A percentile compares a stretch with the other conserved stretches of the same genome.
These are phyloP conservation scores for Sorex maritimensis DNA, from an alignment of 2,797 vertebrate genomes.

Conservation along the genomic window DNA sequence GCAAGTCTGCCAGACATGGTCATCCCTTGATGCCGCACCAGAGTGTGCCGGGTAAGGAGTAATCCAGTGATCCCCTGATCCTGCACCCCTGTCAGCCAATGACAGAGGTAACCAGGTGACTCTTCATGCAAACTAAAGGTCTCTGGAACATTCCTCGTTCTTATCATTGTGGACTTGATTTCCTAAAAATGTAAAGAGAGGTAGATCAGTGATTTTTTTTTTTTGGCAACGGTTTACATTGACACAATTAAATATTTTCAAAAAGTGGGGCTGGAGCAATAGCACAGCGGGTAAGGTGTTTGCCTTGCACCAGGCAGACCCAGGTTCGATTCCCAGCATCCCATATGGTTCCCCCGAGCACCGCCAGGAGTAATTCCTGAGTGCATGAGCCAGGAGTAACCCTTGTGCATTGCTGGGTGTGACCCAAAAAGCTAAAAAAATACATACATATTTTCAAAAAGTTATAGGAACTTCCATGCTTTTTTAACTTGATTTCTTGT, in stretches of 20 bases:
- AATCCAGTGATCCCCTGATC: neutral
- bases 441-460: neutral
- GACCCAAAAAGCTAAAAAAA: no score
- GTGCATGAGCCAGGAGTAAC: no score
- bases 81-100: neutral
- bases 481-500: neutral
- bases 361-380: no score
- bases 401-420: no score
- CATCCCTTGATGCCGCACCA: neutral
- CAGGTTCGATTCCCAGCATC: no score
- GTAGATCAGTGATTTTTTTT: conserved; percentile 6
- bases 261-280: neutral
- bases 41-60: neutral
- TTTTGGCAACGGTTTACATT: conserved; percentile 20
- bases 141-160: neutral
- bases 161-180: neutral
- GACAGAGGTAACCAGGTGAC: neutral
- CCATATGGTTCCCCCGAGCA: no score
- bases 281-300: no score
- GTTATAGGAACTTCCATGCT: neutral
- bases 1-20: neutral
- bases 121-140: neutral
- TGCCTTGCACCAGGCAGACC: no score
- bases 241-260: neutral
- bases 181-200: conserved; percentile 16